Evolutionary conservation across 2,888 invertebrate species (phyloP), one percentile per base, ranked within the genome.

Genomic region (Drosophila melanosoma): DNA sequence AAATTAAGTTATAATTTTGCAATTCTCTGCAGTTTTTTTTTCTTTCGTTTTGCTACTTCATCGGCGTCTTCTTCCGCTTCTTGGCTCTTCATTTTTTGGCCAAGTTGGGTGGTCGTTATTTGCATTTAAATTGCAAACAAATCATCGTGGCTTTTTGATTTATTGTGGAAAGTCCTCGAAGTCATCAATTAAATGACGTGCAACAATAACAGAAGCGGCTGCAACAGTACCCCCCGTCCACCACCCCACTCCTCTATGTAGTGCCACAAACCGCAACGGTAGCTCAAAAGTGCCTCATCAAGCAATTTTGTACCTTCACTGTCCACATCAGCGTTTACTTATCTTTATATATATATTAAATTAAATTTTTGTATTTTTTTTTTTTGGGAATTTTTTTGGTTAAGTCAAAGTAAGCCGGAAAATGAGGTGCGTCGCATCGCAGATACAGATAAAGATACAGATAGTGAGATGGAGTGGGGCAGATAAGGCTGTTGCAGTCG

Each of bases 111-210:
- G 87, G 87, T 87, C 87, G 82, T 35, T 83, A 87, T 87, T 87
- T 87, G 89, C 87, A 87, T 87, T 89, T 89, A 87, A 89, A 87
- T 87, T 87, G 90, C 90, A 79, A 88, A 87, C 88, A 87, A 87
- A 89, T 87, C 83, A 85, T 89, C 56, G 61, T 64, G 74, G 65
- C 58, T 51, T 76, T 81, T 84, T 85, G 89, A 89, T 89, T 85
- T 85, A 87, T 84, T 69, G 78, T 76, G 87, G 69, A 85, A 84
- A 88, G 82, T 84, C 66, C 42, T 63, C 70, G 12, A 20, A 77
- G 83, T 69, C 80, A 70, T 82, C 89, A 87, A 85, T 85, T 88
- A 88, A 84, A 86, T 78, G 77, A 79, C 32, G 58, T 23, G 32
- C 54, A 3, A 5, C 26, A 11, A 59, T 69, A 69, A 65, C 74